Percentiles rank a stretch among this genome's conserved stretches.
Evolutionary conservation across 2,113 vertebrate genomes (phyloP).

Genomic region (Calonectris borealis): DNA sequence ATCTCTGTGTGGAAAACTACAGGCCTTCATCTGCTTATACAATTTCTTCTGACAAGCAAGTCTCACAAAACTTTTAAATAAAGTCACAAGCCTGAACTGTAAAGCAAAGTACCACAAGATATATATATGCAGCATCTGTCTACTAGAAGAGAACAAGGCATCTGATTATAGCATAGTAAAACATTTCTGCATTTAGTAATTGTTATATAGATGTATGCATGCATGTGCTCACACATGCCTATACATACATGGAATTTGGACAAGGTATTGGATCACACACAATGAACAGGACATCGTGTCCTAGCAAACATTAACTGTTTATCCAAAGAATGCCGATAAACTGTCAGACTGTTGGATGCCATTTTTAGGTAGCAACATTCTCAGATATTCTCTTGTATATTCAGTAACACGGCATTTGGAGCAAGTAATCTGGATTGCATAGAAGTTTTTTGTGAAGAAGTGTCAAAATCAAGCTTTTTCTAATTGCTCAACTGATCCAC

Average conservation of each 20-base stretch:
- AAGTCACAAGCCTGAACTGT: background rate
- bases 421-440: background rate
- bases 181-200: background rate
- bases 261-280: background rate
- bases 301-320: background rate
- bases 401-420: background rate
- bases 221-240: background rate
- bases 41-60: background rate
- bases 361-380: background rate
- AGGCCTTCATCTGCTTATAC: background rate
- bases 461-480: background rate
- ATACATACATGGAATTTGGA: background rate
- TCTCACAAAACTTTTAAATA: background rate
- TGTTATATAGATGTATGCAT: background rate
- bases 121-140: background rate
- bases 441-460: background rate
- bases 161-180: background rate
- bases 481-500: background rate
- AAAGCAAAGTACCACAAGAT: background rate
- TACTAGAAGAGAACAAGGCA: background rate
- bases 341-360: background rate
- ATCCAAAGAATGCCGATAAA: background rate
- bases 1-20: background rate
- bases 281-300: background rate
- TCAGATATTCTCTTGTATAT: background rate